Base-by-base conservation (phyloP, 2,797 vertebrate species). In the Propithecus perrieri region DNA sequence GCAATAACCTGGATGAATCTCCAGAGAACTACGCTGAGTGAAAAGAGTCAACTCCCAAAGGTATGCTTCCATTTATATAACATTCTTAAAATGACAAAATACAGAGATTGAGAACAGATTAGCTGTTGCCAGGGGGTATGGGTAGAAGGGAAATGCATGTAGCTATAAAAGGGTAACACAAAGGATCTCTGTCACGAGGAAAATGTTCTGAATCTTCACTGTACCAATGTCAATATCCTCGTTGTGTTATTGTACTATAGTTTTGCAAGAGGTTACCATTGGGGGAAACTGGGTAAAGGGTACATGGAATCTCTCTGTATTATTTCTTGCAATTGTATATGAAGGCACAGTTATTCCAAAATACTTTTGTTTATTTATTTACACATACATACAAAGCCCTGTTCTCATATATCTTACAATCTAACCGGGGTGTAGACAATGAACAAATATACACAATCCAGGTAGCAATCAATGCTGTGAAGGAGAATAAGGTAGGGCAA, bases 1-100 rank as follows among this genome's bases (percentile, higher is more conserved):
- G 12, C 24, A 91, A 65, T 57, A 28, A 91, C 59, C 38, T 95
- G 33, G 26, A 88, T 46, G 33, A 84, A 69, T 88, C 48, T 80
- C 35, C 50, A 89, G 38, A 69, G 35, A 28, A 79, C 75, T 67
- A 50, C 53, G 24, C 72, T 91, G 28, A 90, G 41, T 50, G 30
- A 63, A 65, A 7, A 67, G 30, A 46, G 22, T 14, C 28, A 69
- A 35, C 2, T 28, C 41, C 48, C 57, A 67, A 85, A 67, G 28
- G 35, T 91, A 63, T 35, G 50, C 88, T 28, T 94, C 28, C 61
- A 87, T 72, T 91, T 84, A 85, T 26, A 9, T n/a, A 84, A 43
- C n/a, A 88, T 79, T 75, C 78, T 59, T 91, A 43, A 78, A 90
- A 85, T 53, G 63, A 85, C 15, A 61, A 85, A 91, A 85, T 61